Base-by-base conservation (phyloP, 2,113 vertebrate species). In the Platycercus adscitus region DNA sequence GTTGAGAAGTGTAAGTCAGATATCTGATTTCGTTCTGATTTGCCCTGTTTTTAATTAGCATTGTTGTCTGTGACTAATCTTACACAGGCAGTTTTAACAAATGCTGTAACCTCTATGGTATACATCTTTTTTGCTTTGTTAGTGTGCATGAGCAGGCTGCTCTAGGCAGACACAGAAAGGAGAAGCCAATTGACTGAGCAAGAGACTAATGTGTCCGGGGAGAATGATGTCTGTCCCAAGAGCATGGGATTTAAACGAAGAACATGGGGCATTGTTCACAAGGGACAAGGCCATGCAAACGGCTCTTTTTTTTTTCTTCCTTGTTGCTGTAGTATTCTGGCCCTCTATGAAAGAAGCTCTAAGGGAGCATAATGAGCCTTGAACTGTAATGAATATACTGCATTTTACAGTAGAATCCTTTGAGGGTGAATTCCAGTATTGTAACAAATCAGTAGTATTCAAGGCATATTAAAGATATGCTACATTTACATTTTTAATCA, bases 21-120 rank as follows among this genome's bases (percentile, higher is more conserved):
- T 76, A 50, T 79, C 31, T 64, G 65, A 79, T 76, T 95, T 95
- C 14, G n/a, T 76, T 95, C 21, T 39, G 4, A 11, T 94, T 77
- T 85, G 23, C 19, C 85, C 73, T 95, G 87, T 2, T 86, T 92
- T 76, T 87, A 91, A 89, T 94, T 91, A 76, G 19, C 49, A 13
- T 79, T 87, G 84, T 81, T 92, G 79, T 60, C 46, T 69, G 31
- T 91, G 86, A 61, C 44, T 44, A 80, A 87, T 87, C 90, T 81
- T 87, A 61, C 41, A 17, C 44, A 72, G 49, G 41, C 73, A 61
- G 19, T 61, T 89, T 85, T 80, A 80, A 89, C 70, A 89, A 82
- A 69, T 87, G 61, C 44, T 56, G 25, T 82, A 91, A 82, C 70
- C 66, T 87, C 5, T 1, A 28, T 71, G 65, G 44, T 69, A 9